These are phyloP conservation scores for Orchesella flavescens DNA, from an alignment of 2,888 invertebrate species.

Conservation along the genomic window DNA sequence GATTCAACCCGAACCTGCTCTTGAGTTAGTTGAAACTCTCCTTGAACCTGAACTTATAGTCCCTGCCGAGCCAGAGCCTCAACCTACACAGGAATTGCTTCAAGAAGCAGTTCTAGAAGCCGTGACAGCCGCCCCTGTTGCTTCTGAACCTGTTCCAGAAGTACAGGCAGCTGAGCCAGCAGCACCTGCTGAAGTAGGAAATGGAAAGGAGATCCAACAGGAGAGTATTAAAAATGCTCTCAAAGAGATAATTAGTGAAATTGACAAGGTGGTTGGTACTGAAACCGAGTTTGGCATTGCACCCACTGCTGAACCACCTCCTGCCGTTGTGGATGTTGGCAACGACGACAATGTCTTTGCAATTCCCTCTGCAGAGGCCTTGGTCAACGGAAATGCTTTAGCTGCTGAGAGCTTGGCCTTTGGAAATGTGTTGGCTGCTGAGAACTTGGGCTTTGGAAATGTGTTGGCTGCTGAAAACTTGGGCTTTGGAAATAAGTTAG, in stretches of 20 bases:
- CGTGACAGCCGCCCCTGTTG: not conserved
- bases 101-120: slow-evolving; percentile 32
- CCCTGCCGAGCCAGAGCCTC: not conserved
- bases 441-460: not conserved
- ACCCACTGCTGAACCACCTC: slow-evolving; percentile 38
- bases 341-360: slow-evolving; percentile 45
- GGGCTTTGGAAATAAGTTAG: not conserved
- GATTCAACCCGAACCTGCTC: slow-evolving; percentile 12
- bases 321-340: slow-evolving; percentile 48
- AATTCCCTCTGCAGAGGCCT: slow-evolving; percentile 1
- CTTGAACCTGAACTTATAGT: slow-evolving; percentile 1
- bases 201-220: slow-evolving; percentile 75
- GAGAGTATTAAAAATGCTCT: slow-evolving; percentile 78
- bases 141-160: slow-evolving; percentile 20
- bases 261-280: slow-evolving; percentile 77
- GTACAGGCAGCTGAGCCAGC: slow-evolving; percentile 24
- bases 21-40: not conserved
- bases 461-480: not conserved
- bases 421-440: not conserved
- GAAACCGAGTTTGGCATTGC: slow-evolving; percentile 66
- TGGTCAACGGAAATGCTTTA: slow-evolving; percentile 8
- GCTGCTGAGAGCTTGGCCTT: no score
- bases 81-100: slow-evolving; percentile 14
- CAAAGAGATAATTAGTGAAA: slow-evolving; percentile 79
- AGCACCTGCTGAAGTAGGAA: slow-evolving; percentile 58